Evolutionary conservation across 2,113 vertebrate species (phyloP), one percentile per base, ranked within the genome.

Genomic region (Vanacampus margaritifer): DNA sequence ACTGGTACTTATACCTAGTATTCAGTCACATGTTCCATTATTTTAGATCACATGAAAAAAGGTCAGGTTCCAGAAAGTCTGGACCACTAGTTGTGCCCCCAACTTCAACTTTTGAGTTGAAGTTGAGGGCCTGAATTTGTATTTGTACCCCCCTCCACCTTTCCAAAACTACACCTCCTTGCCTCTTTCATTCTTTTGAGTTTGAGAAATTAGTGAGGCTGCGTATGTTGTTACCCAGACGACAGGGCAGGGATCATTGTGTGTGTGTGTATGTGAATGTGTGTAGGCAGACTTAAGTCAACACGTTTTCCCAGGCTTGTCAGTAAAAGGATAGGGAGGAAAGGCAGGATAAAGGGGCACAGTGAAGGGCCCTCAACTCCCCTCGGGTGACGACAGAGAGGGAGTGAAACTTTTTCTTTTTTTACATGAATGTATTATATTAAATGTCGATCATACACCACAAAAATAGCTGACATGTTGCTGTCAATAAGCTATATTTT

Each of bases 231-330:
- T 91, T 87, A 68, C 88, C 89, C 19, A 12, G 88, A 79, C 86
- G 89, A 86, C 85, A 66, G 78, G 76, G 60, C 21, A 43, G 61
- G 65, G 81, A 81, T 87, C 86, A 86, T 88, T 91, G 87, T 89
- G 87, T 81, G 86, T 32, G 28, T 73, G 69, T 19, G 57, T 64
- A 84, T 91, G 86, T 89, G 87, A 79, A 85, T 26, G 26, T 75
- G 68, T 21, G 60, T 56, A 77, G 70, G 63, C 74, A 57, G 50
- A 81, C 83, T 83, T 32, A 32, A 86, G 82, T 84, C 87, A 73
- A 90, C 79, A 64, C 84, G 85, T 91, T 93, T 90, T 93, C 90
- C 90, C 90, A 93, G 89, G 89, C 78, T 76, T 75, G 79, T 79
- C 80, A 86, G 76, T 84, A 83, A 85, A 59, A 73, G 73, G 76